Evolutionary conservation across 1,140 invertebrate species (phyloP), one percentile per base, ranked within the genome.

Genomic region (Psilanteris sp.): DNA sequence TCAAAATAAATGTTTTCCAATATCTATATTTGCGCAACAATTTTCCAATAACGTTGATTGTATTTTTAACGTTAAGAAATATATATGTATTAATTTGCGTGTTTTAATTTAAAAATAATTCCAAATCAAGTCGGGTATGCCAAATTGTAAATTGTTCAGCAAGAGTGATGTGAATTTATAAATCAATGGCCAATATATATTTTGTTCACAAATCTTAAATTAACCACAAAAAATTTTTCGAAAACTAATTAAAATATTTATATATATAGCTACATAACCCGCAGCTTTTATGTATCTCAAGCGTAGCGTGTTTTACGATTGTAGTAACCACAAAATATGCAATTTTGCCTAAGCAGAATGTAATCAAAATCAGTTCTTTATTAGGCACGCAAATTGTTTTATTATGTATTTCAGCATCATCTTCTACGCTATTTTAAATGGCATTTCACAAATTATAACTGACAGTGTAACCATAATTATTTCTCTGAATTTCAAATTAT

Each of bases 191-290:
- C n/a, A n/a, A n/a, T n/a, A n/a, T n/a, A n/a, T n/a, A n/a, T n/a
- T n/a, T n/a, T n/a, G n/a, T n/a, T n/a, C n/a, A n/a, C n/a, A n/a
- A n/a, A n/a, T n/a, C n/a, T n/a, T n/a, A 55, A 64, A 64, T 41
- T 16, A 16, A 66, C 59, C 52, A 52, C 59, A 66, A 16, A 34
- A 52, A 73, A 64, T 73, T 73, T 27, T 52, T 8, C 52, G 59
- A 73, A 73, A 39, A 59, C 64, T 73, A 73, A 73, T 73, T 73
- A 73, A 73, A 73, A 73, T 73, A 73, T 73, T 73, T 64, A 73
- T 64, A 73, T 73, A 50, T 73, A 55, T 73, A 57, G 59, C 59
- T 73, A 27, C 43, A 14, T 2, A 52, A 64, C 64, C 70, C 70
- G 36, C 70, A 73, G 59, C 70, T 64, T 73, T 73, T 50, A 73